Conservation (phyloP, 1,140 invertebrate species). For the Nymphalis io region DNA sequence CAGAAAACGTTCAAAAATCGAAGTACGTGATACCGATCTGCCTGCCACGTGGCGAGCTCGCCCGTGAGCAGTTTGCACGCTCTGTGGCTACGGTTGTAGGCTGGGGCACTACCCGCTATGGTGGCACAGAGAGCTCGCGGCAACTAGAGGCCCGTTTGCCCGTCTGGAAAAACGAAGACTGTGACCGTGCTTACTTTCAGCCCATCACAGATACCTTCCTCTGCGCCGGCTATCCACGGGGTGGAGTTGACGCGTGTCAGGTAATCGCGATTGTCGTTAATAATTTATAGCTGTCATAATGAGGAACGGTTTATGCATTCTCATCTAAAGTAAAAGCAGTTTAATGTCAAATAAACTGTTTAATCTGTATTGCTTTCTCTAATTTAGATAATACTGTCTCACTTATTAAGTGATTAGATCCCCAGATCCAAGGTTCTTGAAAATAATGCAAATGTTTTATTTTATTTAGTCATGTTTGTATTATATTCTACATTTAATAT, state of each 20-base stretch:
- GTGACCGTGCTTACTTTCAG: slow-evolving; percentile 94
- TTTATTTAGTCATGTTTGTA: not conserved
- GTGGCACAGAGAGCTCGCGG: slow-evolving; percentile 91
- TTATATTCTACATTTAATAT: not conserved
- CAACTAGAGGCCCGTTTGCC: slow-evolving; percentile 92
- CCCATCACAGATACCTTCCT: slow-evolving; percentile 95
- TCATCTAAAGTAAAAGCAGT: too few species aligned
- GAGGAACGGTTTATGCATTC: too few species aligned
- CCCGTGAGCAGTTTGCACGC: slow-evolving; percentile 84
- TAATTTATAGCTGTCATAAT: not conserved
- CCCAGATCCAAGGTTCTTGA: too few species aligned
- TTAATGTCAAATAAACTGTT: too few species aligned
- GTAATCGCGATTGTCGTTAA: slow-evolving; percentile 66
- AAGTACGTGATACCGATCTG: slow-evolving; percentile 95
- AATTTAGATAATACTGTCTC: too few species aligned
- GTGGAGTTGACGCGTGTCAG: slow-evolving; percentile 96
- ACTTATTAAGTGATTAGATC: too few species aligned
- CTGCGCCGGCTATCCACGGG: slow-evolving; percentile 94
- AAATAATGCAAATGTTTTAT: too few species aligned
- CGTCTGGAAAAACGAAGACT: slow-evolving; percentile 95
- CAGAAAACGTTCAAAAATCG: slow-evolving; percentile 86
- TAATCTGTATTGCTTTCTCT: too few species aligned
- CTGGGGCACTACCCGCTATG: slow-evolving; percentile 94
- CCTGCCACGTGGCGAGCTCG: slow-evolving; percentile 84
- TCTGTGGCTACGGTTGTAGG: slow-evolving; percentile 90